These are phyloP conservation scores for Zeugodacus cucurbitae DNA, from an alignment of 1,140 invertebrate genomes.

Conservation along the genomic window DNA sequence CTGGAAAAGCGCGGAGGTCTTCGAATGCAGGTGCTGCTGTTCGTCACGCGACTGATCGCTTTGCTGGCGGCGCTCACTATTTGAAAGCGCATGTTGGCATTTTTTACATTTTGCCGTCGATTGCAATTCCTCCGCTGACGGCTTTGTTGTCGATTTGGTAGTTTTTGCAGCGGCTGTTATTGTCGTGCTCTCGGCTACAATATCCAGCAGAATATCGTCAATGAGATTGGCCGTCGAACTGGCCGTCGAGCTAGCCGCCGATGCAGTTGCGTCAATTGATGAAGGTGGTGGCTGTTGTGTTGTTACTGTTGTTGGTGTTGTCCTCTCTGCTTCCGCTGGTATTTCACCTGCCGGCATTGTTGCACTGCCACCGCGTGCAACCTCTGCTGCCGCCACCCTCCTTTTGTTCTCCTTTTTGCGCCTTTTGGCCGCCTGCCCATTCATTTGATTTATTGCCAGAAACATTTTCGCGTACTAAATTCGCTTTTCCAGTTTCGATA, in stretches of 20 bases:
- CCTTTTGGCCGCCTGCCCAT: slow-evolving; percentile 47
- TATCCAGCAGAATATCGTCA: slow-evolving; percentile 20
- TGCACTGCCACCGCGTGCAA: neutral
- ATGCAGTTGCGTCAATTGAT: slow-evolving; percentile 9
- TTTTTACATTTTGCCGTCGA: slow-evolving; percentile 43
- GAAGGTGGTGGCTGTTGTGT: neutral
- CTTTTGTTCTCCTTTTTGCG: slow-evolving; percentile 49
- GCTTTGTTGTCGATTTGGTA: neutral
- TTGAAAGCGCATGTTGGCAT: slow-evolving; percentile 40
- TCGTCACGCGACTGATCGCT: slow-evolving; percentile 13
- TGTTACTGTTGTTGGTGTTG: neutral
- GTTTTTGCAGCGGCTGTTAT: neutral
- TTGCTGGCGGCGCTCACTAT: neutral
- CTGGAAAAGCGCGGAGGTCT: neutral
- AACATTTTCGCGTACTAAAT: slow-evolving; percentile 51
- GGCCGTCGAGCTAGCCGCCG: neutral
- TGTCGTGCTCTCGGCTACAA: neutral
- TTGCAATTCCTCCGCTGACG: neutral
- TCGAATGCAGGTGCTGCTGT: neutral
- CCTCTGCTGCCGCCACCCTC: slow-evolving; percentile 46
- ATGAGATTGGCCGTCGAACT: slow-evolving; percentile 32
- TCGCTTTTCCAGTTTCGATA: neutral
- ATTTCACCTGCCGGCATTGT: slow-evolving; percentile 26
- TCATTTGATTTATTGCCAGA: slow-evolving; percentile 61
- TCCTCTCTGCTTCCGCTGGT: neutral